These are phyloP conservation scores for Allygus modestus DNA, from an alignment of 2,888 invertebrate species.

Conservation along the genomic window DNA sequence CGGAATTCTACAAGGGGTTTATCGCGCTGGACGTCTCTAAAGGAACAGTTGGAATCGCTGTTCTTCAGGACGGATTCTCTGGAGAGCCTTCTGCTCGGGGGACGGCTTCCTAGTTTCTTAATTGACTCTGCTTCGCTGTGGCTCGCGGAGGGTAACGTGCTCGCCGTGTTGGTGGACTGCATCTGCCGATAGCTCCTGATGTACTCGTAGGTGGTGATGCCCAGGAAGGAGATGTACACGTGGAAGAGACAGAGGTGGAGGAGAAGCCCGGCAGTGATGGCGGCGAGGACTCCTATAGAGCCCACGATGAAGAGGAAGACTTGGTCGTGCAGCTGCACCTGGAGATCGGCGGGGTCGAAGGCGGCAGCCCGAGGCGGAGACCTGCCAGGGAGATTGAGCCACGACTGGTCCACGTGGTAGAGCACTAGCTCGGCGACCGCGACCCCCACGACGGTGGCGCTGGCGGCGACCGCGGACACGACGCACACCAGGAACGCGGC, in stretches of 20 bases:
- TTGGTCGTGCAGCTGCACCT: slow-evolving; percentile 67
- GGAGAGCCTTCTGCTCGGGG: slow-evolving; percentile 4
- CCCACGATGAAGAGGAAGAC: slow-evolving; percentile 80
- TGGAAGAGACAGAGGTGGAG: slow-evolving; percentile 93
- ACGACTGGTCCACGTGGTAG: slow-evolving; percentile 79
- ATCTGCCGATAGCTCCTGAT: slow-evolving; percentile 76
- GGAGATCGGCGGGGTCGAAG: slow-evolving; percentile 67
- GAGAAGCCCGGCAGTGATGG: slow-evolving; percentile 86
- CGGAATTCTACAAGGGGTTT: slow-evolving; percentile 23
- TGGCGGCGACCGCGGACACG: slow-evolving; percentile 85
- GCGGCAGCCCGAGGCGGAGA: slow-evolving; percentile 63
- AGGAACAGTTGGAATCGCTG: slow-evolving; percentile 51
- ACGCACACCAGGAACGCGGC: slow-evolving; percentile 89
- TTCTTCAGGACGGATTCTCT: slow-evolving; percentile 45
- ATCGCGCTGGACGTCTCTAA: slow-evolving; percentile 31
- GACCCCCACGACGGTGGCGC: slow-evolving; percentile 83
- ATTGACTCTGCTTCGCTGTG: slow-evolving; percentile 61
- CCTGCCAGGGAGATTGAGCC: slow-evolving; percentile 75
- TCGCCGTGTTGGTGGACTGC: slow-evolving; percentile 62
- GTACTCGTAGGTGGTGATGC: slow-evolving; percentile 94
- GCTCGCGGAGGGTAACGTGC: slow-evolving; percentile 63
- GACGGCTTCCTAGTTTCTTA: slow-evolving; percentile 50
- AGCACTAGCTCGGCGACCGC: slow-evolving; percentile 84
- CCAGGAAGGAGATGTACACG: slow-evolving; percentile 89
- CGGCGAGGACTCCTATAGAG: slow-evolving; percentile 83